Evolutionary conservation across 2,113 vertebrate species (phyloP).

Genomic region (Pardalotus punctatus): DNA sequence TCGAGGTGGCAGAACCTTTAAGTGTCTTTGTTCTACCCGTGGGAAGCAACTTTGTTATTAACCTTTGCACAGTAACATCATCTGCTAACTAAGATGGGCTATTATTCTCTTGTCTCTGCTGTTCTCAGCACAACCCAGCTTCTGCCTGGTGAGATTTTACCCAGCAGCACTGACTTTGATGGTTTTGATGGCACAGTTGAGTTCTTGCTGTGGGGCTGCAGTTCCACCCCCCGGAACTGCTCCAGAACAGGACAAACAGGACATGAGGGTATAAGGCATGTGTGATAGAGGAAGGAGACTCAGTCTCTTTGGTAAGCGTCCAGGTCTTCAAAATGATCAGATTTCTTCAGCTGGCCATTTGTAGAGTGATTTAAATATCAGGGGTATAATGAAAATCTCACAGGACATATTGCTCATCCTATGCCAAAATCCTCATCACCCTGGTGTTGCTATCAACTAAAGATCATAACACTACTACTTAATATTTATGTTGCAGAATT

Average conservation of each 20-base stretch:
- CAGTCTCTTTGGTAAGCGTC: not conserved
- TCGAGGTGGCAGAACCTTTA: not conserved
- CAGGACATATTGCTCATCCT: not conserved
- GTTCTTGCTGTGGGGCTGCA: not conserved
- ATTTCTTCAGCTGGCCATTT: conserved; percentile 2
- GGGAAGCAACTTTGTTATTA: not conserved
- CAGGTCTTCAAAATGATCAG: not conserved
- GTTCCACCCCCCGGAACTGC: not conserved
- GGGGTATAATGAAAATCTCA: not conserved
- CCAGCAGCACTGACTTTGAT: not conserved
- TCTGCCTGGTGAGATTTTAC: not conserved
- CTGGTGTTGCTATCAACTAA: not conserved
- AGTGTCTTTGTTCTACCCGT: not conserved
- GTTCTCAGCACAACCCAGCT: not conserved
- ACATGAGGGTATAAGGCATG: not conserved
- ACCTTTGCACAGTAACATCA: not conserved
- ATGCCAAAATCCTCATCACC: not conserved
- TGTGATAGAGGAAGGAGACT: not conserved
- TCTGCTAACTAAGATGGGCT: not conserved
- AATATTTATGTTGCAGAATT: not conserved
- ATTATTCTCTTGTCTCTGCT: not conserved
- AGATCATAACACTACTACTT: not conserved
- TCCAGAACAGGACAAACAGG: not conserved
- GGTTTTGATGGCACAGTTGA: not conserved
- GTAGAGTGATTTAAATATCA: not conserved